These are phyloP conservation scores for Clarias laeviceps DNA, from an alignment of 2,797 vertebrate genomes.

Conservation along the genomic window DNA sequence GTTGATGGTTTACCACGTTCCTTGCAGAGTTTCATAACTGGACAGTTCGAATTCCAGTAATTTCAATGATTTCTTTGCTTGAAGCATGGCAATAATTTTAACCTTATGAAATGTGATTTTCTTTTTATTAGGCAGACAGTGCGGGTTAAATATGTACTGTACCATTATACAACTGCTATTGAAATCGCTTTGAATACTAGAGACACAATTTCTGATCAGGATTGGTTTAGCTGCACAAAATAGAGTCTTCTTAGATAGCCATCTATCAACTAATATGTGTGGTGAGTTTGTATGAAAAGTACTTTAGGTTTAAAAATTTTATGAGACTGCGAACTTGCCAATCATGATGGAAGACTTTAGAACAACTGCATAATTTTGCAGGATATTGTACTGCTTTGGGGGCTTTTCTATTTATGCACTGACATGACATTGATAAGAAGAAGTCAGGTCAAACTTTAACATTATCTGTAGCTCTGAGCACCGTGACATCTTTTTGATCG, in stretches of 20 bases:
- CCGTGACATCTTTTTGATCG: constrained; percentile 31
- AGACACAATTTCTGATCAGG: too few species aligned
- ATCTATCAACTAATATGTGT: background rate
- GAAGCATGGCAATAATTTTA: too few species aligned
- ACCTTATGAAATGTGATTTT: too few species aligned
- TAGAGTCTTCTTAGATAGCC: background rate
- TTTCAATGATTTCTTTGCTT: too few species aligned
- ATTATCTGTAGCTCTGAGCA: constrained; percentile 19
- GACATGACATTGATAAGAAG: constrained; percentile 22
- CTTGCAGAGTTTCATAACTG: too few species aligned
- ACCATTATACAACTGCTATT: too few species aligned
- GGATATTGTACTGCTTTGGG: background rate
- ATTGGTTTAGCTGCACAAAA: background rate
- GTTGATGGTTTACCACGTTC: too few species aligned
- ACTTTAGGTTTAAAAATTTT: background rate
- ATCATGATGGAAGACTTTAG: background rate
- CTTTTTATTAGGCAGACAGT: too few species aligned
- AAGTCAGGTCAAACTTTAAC: background rate
- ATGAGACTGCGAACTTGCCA: background rate
- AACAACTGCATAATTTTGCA: background rate
- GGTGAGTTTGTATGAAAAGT: background rate
- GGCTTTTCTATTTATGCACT: background rate
- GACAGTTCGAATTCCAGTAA: too few species aligned
- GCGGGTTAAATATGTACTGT: too few species aligned
- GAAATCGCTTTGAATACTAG: too few species aligned